phyloP scores from a whole-genome alignment of 2,888 invertebrate genomes.

The Drosophila birchii region DNA sequence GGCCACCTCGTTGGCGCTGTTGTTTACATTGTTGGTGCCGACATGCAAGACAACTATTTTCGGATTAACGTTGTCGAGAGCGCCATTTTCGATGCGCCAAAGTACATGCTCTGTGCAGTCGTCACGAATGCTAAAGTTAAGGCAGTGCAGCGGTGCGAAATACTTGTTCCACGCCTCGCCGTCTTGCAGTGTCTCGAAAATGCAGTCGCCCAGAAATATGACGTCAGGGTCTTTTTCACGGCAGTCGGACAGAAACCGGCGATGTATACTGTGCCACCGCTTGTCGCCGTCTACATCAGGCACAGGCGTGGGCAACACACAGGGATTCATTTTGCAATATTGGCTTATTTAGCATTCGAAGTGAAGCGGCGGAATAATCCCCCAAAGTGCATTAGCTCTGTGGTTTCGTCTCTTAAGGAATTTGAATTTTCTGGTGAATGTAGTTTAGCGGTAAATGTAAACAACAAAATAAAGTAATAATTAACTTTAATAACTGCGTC shows the following conservation, averaged over 20 bases:
- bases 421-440: background rate
- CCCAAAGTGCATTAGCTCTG: background rate
- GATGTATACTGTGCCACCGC: slow-evolving; percentile 87
- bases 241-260: slow-evolving; percentile 92
- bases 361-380: slow-evolving; percentile 4
- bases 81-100: slow-evolving; percentile 95
- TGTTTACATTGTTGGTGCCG: slow-evolving; percentile 94
- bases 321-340: slow-evolving; percentile 88
- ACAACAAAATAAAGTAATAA: slow-evolving; percentile 17
- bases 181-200: slow-evolving; percentile 92
- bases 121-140: slow-evolving; percentile 93
- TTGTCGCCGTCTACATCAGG: slow-evolving; percentile 93
- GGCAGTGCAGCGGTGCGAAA: slow-evolving; percentile 95
- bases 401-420: background rate
- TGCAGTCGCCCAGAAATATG: slow-evolving; percentile 95
- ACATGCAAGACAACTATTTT: slow-evolving; percentile 95
- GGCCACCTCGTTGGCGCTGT: slow-evolving; percentile 92
- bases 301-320: slow-evolving; percentile 89
- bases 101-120: slow-evolving; percentile 95
- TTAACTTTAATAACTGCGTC: slow-evolving; percentile 17
- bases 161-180: slow-evolving; percentile 95
- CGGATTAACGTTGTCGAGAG: slow-evolving; percentile 94
- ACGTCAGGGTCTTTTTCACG: slow-evolving; percentile 96
- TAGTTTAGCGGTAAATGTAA: slow-evolving; percentile 12
- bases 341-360: slow-evolving; percentile 12